Conservation (phyloP, 2,888 invertebrate genomes). For the Drosophila fungiperda region DNA sequence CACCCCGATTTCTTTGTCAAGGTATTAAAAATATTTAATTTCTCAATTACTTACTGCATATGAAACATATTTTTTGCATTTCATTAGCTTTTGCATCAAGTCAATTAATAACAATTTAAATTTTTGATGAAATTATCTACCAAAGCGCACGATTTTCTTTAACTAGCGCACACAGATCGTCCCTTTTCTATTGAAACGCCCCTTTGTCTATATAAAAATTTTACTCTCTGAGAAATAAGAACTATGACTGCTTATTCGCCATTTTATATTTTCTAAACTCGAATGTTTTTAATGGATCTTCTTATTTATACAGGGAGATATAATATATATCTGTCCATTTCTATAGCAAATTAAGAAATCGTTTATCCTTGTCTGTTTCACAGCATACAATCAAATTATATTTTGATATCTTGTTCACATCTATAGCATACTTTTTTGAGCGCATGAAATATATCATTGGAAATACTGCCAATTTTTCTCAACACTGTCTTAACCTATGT, state of each 20-base stretch:
- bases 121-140: conserved; percentile 16
- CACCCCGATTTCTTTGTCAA: conserved; percentile 85
- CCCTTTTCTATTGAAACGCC: not conserved
- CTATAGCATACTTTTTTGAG: conserved; percentile 26
- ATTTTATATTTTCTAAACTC: conserved; percentile 9
- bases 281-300: conserved; percentile 9
- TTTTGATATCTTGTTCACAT: not conserved
- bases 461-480: not conserved
- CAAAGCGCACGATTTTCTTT: conserved; percentile 42
- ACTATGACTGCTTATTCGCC: conserved; percentile 9
- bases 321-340: not conserved
- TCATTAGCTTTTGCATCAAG: conserved; percentile 66
- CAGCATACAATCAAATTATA: not conserved
- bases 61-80: conserved; percentile 62
- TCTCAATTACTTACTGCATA: conserved; percentile 61
- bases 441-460: not conserved
- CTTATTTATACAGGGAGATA: not conserved
- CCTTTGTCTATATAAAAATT: not conserved
- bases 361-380: conserved; percentile 21
- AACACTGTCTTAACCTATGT: not conserved
- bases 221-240: conserved; percentile 3
- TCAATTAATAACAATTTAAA: conserved; percentile 41
- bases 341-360: not conserved
- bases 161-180: conserved; percentile 40
- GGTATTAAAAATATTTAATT: conserved; percentile 79